Conservation (phyloP, 2,113 vertebrate genomes). For the Tetraodon nigroviridis region DNA sequence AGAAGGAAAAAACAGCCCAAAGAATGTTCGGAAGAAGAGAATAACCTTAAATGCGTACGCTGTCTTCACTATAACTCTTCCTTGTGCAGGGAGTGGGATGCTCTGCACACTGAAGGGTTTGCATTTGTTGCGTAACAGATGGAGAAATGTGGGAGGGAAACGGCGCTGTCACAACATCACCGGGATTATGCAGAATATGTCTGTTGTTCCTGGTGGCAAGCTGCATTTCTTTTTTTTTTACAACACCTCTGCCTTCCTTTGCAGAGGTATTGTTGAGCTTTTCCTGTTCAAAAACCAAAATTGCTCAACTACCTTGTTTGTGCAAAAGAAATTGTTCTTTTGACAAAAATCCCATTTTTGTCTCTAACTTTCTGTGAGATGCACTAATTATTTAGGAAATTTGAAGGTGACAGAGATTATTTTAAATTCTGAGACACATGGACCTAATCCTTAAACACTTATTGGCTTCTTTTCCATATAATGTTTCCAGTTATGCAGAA, state of each 20-base stretch:
- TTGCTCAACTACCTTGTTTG: too few species aligned
- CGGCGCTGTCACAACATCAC: conserved; percentile 23
- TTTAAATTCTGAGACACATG: too few species aligned
- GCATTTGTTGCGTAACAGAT: conserved; percentile 41
- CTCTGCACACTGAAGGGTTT: conserved; percentile 28
- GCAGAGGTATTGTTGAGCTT: too few species aligned
- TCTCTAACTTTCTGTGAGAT: conserved; percentile 9
- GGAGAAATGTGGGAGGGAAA: conserved; percentile 44
- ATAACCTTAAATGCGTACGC: background rate
- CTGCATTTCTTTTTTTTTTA: background rate
- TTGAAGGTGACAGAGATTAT: too few species aligned
- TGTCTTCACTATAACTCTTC: conserved; percentile 15
- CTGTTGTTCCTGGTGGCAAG: conserved; percentile 9
- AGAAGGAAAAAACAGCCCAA: too few species aligned
- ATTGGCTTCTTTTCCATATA: background rate
- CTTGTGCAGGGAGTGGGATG: conserved; percentile 32
- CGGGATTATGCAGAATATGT: conserved; percentile 6
- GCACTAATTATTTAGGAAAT: conserved; percentile 4
- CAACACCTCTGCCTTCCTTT: too few species aligned
- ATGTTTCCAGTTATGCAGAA: background rate
- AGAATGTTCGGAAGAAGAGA: too few species aligned
- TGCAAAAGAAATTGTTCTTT: background rate
- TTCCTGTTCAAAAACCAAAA: too few species aligned
- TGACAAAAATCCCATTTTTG: conserved; percentile 17
- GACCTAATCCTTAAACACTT: too few species aligned